Percentiles rank a stretch among this genome's conserved stretches.
Evolutionary conservation across 2,797 vertebrate species (phyloP).

Genomic region (Eurystomus glaucurus): DNA sequence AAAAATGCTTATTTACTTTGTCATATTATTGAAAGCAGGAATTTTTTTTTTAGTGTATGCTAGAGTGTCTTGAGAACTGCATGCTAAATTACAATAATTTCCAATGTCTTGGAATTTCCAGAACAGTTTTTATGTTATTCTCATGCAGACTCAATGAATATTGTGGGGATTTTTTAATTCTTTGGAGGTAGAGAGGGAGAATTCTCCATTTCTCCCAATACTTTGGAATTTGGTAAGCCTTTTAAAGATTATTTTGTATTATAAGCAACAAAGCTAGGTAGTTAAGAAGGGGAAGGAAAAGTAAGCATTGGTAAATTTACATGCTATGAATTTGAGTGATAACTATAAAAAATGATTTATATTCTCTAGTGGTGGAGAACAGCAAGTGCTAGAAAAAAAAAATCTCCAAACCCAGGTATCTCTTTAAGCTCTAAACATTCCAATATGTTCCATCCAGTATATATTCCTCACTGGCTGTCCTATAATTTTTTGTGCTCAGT

Average conservation of each 20-base stretch:
- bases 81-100: neutral
- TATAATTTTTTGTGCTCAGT: neutral
- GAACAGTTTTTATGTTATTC: neutral
- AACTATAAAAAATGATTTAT: neutral
- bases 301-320: neutral
- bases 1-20: neutral
- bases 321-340: neutral
- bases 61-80: neutral
- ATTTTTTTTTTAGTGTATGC: neutral
- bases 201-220: neutral
- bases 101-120: neutral
- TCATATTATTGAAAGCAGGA: neutral
- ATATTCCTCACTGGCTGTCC: neutral
- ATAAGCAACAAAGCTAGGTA: neutral
- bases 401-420: neutral
- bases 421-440: neutral
- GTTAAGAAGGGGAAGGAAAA: neutral
- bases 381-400: neutral
- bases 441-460: neutral
- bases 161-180: neutral
- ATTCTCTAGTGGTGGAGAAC: neutral
- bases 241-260: neutral
- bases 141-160: neutral
- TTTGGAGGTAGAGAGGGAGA: neutral
- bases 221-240: neutral